Evolutionary conservation across 23 tunicate species (phyloP).

Genomic region (Phallusia fumigata): DNA sequence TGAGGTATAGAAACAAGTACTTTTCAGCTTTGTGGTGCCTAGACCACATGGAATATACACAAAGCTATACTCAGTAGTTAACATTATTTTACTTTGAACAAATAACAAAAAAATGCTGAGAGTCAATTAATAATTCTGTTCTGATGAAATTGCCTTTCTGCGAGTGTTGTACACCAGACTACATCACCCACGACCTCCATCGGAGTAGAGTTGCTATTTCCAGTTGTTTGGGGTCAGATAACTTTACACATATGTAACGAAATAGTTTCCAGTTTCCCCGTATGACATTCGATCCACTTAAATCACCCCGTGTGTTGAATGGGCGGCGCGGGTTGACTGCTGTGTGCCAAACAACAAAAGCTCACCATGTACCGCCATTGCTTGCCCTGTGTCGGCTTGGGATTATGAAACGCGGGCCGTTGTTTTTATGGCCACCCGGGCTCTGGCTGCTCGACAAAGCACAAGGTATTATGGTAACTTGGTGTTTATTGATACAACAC

Average conservation of each 20-base stretch:
- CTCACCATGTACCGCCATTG: background rate
- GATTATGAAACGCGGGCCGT: background rate
- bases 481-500: background rate
- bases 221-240: background rate
- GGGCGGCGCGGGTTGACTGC: background rate
- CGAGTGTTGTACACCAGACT: no score
- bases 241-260: background rate
- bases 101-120: no score
- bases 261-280: background rate
- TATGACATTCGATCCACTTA: background rate
- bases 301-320: background rate
- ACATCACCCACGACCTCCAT: background rate
- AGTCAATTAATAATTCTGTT: no score
- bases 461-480: background rate
- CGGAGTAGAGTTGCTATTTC: background rate
- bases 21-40: no score
- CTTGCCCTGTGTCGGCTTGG: background rate
- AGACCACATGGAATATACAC: no score
- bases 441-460: background rate
- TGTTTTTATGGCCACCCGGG: background rate
- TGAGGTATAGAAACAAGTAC: no score
- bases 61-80: no score
- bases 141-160: no score
- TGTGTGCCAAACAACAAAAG: background rate
- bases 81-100: no score